phyloP scores from a whole-genome alignment of 2,888 invertebrate genomes.

The Sminthurinus aureus region DNA sequence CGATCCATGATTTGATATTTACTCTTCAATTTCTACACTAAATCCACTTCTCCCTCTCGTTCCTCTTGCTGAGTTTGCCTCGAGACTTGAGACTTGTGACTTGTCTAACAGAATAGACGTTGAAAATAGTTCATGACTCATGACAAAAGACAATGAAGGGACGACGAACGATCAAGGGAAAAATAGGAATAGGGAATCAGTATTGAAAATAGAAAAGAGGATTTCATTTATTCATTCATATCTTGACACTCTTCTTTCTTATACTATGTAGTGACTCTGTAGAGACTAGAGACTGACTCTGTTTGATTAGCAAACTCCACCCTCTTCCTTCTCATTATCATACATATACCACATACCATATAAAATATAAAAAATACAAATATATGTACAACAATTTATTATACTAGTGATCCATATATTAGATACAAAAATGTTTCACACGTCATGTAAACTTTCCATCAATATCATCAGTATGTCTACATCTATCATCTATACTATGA shows the following conservation, averaged over 20 bases:
- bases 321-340: not conserved
- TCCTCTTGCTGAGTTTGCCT: constrained; percentile 29
- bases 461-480: not conserved
- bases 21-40: constrained; percentile 8
- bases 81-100: no score
- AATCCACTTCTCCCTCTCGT: constrained; percentile 25
- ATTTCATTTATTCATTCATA: constrained; percentile 17
- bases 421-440: no score
- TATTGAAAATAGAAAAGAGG: not conserved
- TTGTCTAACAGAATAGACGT: no score
- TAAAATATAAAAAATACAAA: not conserved
- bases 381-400: no score
- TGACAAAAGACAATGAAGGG: not conserved
- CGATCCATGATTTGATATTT: constrained; percentile 16
- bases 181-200: not conserved
- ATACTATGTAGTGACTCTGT: not conserved
- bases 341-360: not conserved
- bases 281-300: not conserved
- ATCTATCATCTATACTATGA: not conserved
- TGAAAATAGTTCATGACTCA: not conserved
- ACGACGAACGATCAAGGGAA: not conserved
- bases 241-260: constrained; percentile 16
- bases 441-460: not conserved
- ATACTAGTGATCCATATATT: no score
- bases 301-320: not conserved